These are phyloP conservation scores for Neodiprion fabricii DNA, from an alignment of 1,140 invertebrate species.

Conservation along the genomic window DNA sequence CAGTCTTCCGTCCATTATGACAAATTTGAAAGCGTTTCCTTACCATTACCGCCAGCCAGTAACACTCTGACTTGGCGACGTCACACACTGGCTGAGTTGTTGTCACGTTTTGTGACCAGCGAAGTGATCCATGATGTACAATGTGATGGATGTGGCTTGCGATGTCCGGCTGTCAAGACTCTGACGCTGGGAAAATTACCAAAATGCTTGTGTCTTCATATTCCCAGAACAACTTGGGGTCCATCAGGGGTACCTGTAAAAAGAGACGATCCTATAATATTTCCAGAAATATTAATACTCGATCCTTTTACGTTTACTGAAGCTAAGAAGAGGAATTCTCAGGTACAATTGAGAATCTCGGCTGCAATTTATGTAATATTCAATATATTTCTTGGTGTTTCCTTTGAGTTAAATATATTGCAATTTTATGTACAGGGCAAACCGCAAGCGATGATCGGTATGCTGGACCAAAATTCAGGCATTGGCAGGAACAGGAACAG, in stretches of 20 bases:
- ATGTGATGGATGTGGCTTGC: conserved; percentile 76
- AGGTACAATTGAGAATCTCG: conserved; percentile 34
- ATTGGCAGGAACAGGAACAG: conserved; percentile 48
- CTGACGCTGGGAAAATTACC: conserved; percentile 89
- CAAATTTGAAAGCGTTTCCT: conserved; percentile 86
- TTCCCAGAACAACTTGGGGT: conserved; percentile 85
- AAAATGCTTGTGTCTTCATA: conserved; percentile 83
- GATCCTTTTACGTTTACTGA: conserved; percentile 77
- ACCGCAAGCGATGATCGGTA: conserved; percentile 37
- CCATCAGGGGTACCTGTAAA: conserved; percentile 78
- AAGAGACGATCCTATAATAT: conserved; percentile 83
- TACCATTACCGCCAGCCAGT: conserved; percentile 71
- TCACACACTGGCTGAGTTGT: conserved; percentile 70
- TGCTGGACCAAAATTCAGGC: conserved; percentile 34
- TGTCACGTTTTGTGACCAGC: conserved; percentile 82
- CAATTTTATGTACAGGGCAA: conserved; percentile 35
- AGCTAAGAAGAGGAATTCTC: conserved; percentile 52
- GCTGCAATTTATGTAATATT: background rate
- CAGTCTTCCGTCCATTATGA: conserved; percentile 86
- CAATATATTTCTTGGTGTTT: too few relatives aligned
- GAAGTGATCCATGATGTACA: conserved; percentile 84
- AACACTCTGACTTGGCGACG: conserved; percentile 61
- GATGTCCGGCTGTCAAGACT: conserved; percentile 70
- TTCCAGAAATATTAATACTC: conserved; percentile 83
- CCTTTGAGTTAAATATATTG: too few relatives aligned